A percentile compares a stretch with the other conserved stretches of the same genome.
Conservation (phyloP, 2,888 invertebrate species). For the Patella pellucida region DNA sequence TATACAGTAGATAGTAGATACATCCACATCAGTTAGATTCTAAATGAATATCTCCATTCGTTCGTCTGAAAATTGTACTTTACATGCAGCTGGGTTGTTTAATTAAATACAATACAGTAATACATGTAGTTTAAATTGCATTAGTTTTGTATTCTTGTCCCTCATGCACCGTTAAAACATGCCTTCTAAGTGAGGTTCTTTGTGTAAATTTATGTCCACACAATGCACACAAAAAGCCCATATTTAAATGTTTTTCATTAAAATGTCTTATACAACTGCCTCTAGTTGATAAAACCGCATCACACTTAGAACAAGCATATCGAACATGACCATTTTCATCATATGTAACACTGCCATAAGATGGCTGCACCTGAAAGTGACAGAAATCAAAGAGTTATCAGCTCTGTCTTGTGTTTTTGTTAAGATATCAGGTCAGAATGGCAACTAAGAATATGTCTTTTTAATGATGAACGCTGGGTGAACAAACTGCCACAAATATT, state of each 20-base stretch:
- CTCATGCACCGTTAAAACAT: neutral
- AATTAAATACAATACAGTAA: too few relatives aligned
- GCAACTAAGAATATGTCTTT: neutral
- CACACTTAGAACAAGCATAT: neutral
- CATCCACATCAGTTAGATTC: too few relatives aligned
- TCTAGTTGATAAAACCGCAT: neutral
- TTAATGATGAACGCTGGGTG: neutral
- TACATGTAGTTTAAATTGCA: neutral
- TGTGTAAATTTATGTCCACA: constrained; percentile 6
- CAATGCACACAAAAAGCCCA: neutral
- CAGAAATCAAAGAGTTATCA: neutral
- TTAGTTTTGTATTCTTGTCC: neutral
- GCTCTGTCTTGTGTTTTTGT: neutral
- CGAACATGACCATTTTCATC: neutral
- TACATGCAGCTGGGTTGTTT: too few relatives aligned
- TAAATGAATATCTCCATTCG: too few relatives aligned
- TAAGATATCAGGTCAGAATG: neutral
- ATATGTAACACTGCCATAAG: too few relatives aligned
- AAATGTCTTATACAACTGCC: neutral
- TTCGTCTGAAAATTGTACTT: too few relatives aligned
- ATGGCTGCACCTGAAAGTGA: neutral
- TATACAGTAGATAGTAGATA: too few relatives aligned
- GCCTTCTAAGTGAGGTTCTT: constrained; percentile 5
- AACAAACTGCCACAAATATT: neutral
- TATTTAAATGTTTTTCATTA: constrained; percentile 6